A percentile compares a stretch with the other conserved stretches of the same genome.
Conservation (phyloP, 2,888 invertebrate species). For the Drosophila neonasuta region DNA sequence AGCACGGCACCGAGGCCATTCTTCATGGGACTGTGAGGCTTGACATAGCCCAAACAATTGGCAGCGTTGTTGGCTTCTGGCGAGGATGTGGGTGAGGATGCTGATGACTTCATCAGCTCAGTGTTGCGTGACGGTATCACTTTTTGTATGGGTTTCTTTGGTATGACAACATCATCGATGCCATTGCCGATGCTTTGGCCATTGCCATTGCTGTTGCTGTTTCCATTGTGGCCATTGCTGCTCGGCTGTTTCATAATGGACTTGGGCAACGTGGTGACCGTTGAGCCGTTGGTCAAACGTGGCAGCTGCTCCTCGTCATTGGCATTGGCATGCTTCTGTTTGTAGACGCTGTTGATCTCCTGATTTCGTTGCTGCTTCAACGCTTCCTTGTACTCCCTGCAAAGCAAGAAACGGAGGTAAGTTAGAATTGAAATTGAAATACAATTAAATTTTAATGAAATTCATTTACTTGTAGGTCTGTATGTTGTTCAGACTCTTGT, state of each 20-base stretch:
- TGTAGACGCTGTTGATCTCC: constrained; percentile 88
- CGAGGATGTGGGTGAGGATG: constrained; percentile 39
- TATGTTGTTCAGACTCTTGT: constrained; percentile 80
- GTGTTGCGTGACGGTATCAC: constrained; percentile 89
- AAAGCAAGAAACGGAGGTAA: constrained; percentile 53
- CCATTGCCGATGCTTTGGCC: constrained; percentile 50
- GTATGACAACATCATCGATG: constrained; percentile 78
- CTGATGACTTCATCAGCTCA: constrained; percentile 68
- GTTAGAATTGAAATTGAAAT: not conserved
- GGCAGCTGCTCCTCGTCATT: constrained; percentile 67
- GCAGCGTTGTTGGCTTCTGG: constrained; percentile 34
- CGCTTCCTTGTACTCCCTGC: constrained; percentile 94
- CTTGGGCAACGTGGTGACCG: constrained; percentile 70
- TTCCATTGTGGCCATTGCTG: constrained; percentile 49
- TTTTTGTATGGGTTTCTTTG: constrained; percentile 88
- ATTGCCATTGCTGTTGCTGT: constrained; percentile 38
- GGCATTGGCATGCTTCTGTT: constrained; percentile 74
- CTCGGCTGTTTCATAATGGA: constrained; percentile 79
- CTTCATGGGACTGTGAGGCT: constrained; percentile 82
- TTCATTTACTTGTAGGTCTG: constrained; percentile 81
- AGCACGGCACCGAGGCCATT: constrained; percentile 64
- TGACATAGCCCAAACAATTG: constrained; percentile 81
- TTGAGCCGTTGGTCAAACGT: constrained; percentile 40
- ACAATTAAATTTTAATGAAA: not conserved
- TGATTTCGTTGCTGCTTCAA: constrained; percentile 92